Evolutionary conservation across 2,888 invertebrate genomes (phyloP), one percentile per base, ranked within the genome.

Genomic region (Oscheius onirici): DNA sequence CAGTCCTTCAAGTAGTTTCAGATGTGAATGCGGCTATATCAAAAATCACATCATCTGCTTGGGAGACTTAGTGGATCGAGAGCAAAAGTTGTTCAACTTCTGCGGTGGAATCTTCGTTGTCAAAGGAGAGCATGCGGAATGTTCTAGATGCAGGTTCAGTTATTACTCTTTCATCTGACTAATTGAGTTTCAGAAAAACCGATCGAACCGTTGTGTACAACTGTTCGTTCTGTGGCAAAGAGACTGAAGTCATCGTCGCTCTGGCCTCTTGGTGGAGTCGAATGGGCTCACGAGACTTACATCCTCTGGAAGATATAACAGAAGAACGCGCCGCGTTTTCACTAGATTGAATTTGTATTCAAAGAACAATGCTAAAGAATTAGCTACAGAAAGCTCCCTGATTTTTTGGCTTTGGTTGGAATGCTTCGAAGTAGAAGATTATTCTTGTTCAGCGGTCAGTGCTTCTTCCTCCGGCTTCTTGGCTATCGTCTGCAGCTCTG

Each of bases 401-500:
- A 26, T 28, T 55, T 55, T n/a, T 8, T 22, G 54, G 26, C 24
- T 28, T 26, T 1, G 34, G 34, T 34, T 8, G 46, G 46, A 46
- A 46, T 15, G 20, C 5, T 46, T 10, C 10, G 15, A 8, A 52
- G 26, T 24, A 22, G 34, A 11, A 11, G 54, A 55, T 13, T 10
- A 22, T 24, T 26, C 22, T 55, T 22, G 15, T 26, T 24, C 15
- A 24, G 3, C 6, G 13, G 20, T 22, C n/a, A n/a, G 26, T 24
- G n/a, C n/a, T n/a, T 44, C 28, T 28, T 63, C 63, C 3, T 46
- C 63, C 41, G 41, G 20, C 34, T 63, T 63, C 49, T 46, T 57
- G 49, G 34, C 49, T 41, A 69, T 44, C 51, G 69, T 58, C 22
- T 60, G 69, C 63, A 70, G 96, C 90, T 96, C 96, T 89, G 95